Evolutionary conservation across 2,113 vertebrate species (phyloP).

Genomic region (Girardinichthys multiradiatus): DNA sequence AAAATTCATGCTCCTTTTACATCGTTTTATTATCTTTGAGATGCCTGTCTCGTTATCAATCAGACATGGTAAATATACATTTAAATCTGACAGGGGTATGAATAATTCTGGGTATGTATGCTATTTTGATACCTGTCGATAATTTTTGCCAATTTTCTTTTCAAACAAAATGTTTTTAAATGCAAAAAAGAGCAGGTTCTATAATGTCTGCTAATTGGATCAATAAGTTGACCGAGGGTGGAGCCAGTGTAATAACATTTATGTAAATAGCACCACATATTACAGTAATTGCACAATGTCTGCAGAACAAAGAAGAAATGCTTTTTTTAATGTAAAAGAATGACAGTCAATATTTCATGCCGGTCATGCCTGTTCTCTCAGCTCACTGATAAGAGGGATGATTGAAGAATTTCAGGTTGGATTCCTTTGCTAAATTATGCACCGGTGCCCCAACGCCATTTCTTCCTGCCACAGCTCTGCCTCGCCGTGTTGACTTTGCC

Average conservation of each 20-base stretch:
- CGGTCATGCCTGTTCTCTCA: slow-evolving; percentile 50
- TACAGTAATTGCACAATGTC: slow-evolving; percentile 29
- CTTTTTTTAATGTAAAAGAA: slow-evolving; percentile 46
- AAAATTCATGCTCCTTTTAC: not conserved
- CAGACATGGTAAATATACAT: not conserved
- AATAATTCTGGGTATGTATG: not conserved
- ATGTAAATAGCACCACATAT: slow-evolving; percentile 8
- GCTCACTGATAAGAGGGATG: slow-evolving; percentile 60
- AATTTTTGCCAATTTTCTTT: not conserved
- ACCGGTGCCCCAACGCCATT: slow-evolving; percentile 19
- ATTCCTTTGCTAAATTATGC: slow-evolving; percentile 56
- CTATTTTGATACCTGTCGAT: not conserved
- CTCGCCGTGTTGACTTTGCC: slow-evolving; percentile 76
- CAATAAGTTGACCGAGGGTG: slow-evolving; percentile 21
- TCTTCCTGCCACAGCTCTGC: slow-evolving; percentile 18
- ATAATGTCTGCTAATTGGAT: slow-evolving; percentile 23
- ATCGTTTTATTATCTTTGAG: not conserved
- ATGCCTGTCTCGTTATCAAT: no score
- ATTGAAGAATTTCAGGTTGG: slow-evolving; percentile 63
- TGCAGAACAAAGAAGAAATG: slow-evolving; percentile 36
- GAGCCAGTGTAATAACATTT: slow-evolving; percentile 29
- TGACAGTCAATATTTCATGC: slow-evolving; percentile 62
- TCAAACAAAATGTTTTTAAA: slow-evolving; percentile 27
- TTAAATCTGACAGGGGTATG: not conserved
- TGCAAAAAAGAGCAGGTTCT: slow-evolving; percentile 37